Percentiles rank a stretch among this genome's conserved stretches.
Evolutionary conservation across 2,113 vertebrate genomes (phyloP).

Genomic region (Perccottus glenii): DNA sequence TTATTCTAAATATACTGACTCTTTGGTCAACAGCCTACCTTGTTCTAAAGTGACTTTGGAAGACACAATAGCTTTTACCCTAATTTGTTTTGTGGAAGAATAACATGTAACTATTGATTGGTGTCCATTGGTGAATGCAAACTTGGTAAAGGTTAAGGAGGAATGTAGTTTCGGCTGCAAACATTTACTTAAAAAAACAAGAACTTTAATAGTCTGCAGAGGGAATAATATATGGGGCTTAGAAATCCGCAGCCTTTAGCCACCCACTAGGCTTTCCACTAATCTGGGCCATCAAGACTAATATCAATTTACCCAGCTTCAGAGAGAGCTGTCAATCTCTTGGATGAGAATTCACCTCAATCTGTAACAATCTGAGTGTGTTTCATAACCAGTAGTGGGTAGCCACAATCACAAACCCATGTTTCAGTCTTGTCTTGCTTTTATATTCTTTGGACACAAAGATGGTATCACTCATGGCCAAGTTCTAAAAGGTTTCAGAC

Average conservation of each 20-base stretch:
- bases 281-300: constrained; percentile 3
- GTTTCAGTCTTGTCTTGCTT: constrained; percentile 31
- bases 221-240: too few species aligned
- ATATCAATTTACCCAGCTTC: constrained; percentile 4
- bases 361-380: constrained; percentile 17
- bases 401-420: constrained; percentile 40
- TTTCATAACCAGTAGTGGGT: constrained; percentile 44
- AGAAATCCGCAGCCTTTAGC: constrained; percentile 41
- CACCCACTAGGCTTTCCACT: constrained; percentile 53
- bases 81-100: not conserved
- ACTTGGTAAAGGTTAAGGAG: too few species aligned
- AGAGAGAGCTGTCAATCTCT: constrained; percentile 11
- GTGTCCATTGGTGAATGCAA: too few species aligned
- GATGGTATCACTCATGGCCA: constrained; percentile 14
- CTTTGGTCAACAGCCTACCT: not conserved
- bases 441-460: constrained; percentile 41
- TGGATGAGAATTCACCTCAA: constrained; percentile 34
- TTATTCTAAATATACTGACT: not conserved
- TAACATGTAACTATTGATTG: too few species aligned
- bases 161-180: too few species aligned
- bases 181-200: too few species aligned
- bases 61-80: not conserved
- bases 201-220: too few species aligned
- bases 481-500: constrained; percentile 33
- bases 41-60: not conserved